Conservation (phyloP, 2,888 invertebrate genomes). For the Eupsilia transversa region DNA sequence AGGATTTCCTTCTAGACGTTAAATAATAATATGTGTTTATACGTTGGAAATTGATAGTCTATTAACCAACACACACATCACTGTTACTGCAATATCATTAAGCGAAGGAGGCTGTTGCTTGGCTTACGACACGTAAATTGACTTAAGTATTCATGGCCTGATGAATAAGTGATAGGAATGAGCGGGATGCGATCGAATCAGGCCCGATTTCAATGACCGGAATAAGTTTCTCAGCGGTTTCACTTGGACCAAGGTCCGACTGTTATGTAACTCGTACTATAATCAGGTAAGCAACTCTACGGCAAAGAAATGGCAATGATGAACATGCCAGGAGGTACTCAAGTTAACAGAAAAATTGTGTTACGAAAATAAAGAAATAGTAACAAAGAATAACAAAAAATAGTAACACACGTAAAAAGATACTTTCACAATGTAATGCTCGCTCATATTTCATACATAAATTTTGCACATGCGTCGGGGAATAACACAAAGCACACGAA, state of each 20-base stretch:
- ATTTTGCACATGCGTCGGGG: slow-evolving; percentile 85
- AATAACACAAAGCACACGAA: slow-evolving; percentile 83
- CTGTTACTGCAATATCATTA: slow-evolving; percentile 83
- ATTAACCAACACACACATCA: slow-evolving; percentile 68
- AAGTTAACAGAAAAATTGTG: slow-evolving; percentile 57
- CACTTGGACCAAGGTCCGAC: slow-evolving; percentile 58
- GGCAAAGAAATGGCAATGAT: slow-evolving; percentile 58
- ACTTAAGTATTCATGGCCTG: slow-evolving; percentile 86
- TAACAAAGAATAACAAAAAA: slow-evolving; percentile 65
- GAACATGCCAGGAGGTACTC: slow-evolving; percentile 40
- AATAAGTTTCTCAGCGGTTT: slow-evolving; percentile 76
- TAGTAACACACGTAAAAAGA: slow-evolving; percentile 71
- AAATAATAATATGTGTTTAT: slow-evolving; percentile 54
- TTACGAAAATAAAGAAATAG: slow-evolving; percentile 62
- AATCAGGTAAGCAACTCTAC: slow-evolving; percentile 23
- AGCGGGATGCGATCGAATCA: slow-evolving; percentile 81
- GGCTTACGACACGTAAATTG: slow-evolving; percentile 80
- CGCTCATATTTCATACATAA: slow-evolving; percentile 80
- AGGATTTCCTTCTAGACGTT: slow-evolving; percentile 17
- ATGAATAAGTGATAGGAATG: slow-evolving; percentile 86
- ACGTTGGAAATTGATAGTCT: slow-evolving; percentile 64
- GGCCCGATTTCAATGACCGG: slow-evolving; percentile 83
- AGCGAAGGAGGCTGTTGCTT: slow-evolving; percentile 75
- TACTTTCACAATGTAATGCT: slow-evolving; percentile 75
- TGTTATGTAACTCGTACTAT: slow-evolving; percentile 51